A percentile compares a stretch with the other conserved stretches of the same genome.
These are phyloP conservation scores for Leuciscus idus DNA, from an alignment of 2,113 vertebrate species.

Conservation along the genomic window DNA sequence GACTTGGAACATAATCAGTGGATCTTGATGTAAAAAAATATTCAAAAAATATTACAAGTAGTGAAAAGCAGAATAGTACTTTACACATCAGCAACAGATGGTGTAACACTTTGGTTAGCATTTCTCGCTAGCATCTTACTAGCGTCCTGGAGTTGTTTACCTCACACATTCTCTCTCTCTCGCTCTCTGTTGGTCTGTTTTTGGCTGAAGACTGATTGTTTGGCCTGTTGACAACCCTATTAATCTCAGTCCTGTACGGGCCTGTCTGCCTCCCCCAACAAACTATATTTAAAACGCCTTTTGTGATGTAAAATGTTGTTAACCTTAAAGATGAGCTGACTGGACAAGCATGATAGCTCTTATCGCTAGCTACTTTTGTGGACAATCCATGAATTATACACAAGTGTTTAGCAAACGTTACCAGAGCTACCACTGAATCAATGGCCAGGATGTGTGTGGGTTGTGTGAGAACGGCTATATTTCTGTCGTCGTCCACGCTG, in stretches of 20 bases:
- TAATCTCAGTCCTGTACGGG: conserved; percentile 30
- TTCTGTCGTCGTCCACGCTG: conserved; percentile 32
- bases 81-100: not conserved
- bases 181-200: not conserved
- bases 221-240: conserved; percentile 35
- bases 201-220: conserved; percentile 26
- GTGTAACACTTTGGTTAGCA: not conserved
- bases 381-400: conserved; percentile 48
- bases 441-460: conserved; percentile 53
- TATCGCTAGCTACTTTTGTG: conserved; percentile 44
- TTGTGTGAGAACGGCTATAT: conserved; percentile 46
- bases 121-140: not conserved
- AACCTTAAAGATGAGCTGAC: conserved; percentile 12
- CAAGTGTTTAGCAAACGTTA: conserved; percentile 32
- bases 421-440: conserved; percentile 47
- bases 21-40: not conserved
- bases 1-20: too few relatives aligned
- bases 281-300: conserved; percentile 33
- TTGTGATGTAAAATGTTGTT: conserved; percentile 43
- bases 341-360: conserved; percentile 55
- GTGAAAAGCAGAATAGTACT: not conserved
- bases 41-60: not conserved
- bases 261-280: conserved; percentile 9
- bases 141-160: conserved; percentile 20
- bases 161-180: not conserved